phyloP scores from a whole-genome alignment of 2,113 vertebrate genomes.

The Sula dactylatra region DNA sequence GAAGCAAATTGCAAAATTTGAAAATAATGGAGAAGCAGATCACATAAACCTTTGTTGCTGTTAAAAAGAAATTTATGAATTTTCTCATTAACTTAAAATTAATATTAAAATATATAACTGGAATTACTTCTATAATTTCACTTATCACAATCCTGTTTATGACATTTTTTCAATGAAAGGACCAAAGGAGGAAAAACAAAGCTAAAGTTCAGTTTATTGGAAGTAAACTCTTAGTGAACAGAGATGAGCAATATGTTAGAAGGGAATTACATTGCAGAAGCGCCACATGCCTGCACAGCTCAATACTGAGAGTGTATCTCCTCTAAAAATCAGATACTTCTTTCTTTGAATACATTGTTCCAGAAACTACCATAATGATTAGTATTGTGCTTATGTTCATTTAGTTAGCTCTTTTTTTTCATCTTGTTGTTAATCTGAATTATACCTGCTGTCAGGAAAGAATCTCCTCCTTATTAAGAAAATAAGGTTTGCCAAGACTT shows the following conservation, averaged over 20 bases:
- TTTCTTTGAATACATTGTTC: not conserved
- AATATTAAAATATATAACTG: not conserved
- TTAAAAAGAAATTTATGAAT: not conserved
- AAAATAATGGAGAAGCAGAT: not conserved
- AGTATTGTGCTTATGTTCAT: not conserved
- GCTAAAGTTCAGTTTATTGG: not conserved
- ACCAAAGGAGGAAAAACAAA: not conserved
- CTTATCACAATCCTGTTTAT: not conserved
- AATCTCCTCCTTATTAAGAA: not conserved
- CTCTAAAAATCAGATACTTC: not conserved
- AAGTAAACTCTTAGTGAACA: not conserved
- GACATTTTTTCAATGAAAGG: not conserved
- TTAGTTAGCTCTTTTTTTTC: not conserved
- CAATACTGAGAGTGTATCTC: not conserved
- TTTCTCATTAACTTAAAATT: not conserved
- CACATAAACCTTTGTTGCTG: not conserved
- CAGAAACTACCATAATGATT: not conserved
- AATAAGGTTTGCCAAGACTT: not conserved
- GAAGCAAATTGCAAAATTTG: constrained; percentile 28
- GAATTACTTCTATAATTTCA: not conserved
- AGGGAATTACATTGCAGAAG: not conserved
- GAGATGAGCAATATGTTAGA: not conserved
- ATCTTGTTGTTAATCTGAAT: not conserved
- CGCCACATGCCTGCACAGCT: not conserved
- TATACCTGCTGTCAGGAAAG: not conserved